Conservation (phyloP, 2,888 invertebrate genomes). For the Apoda limacodes region DNA sequence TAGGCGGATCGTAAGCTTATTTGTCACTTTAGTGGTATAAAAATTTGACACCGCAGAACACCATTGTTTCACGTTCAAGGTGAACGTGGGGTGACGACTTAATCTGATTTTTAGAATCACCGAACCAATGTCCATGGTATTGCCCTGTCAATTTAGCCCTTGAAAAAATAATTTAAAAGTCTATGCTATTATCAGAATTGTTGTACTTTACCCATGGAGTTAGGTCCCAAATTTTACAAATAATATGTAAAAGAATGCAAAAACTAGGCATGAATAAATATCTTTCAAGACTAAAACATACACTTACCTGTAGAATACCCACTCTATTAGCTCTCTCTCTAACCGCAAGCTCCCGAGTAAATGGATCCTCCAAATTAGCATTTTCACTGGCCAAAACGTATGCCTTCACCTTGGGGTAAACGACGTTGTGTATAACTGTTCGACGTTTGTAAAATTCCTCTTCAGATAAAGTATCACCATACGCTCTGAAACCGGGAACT, state of each 20-base stretch:
- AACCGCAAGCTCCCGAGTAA: conserved; percentile 76
- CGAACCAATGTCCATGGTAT: too few relatives aligned
- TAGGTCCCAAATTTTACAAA: too few relatives aligned
- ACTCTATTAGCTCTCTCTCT: conserved; percentile 81
- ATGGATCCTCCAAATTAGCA: conserved; percentile 62
- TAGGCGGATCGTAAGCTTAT: too few relatives aligned
- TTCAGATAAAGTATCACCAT: conserved; percentile 74
- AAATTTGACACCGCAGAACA: too few relatives aligned
- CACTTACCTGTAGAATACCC: conserved; percentile 74
- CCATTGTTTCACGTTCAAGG: too few relatives aligned
- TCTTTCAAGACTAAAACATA: background rate
- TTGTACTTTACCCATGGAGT: too few relatives aligned
- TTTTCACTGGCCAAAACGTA: conserved; percentile 73
- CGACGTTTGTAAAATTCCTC: conserved; percentile 72
- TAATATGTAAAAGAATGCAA: conserved; percentile 11
- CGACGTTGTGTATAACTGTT: conserved; percentile 65
- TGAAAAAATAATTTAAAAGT: too few relatives aligned
- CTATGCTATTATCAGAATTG: too few relatives aligned
- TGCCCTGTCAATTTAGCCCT: too few relatives aligned
- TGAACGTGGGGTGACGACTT: too few relatives aligned
- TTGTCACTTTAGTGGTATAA: too few relatives aligned
- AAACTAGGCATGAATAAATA: conserved; percentile 3
- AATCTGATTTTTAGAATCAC: too few relatives aligned
- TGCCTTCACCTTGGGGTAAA: conserved; percentile 72
- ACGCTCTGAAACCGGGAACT: conserved; percentile 51